Conservation (phyloP, 1,140 invertebrate genomes). For the Hycleus phaleratus region DNA sequence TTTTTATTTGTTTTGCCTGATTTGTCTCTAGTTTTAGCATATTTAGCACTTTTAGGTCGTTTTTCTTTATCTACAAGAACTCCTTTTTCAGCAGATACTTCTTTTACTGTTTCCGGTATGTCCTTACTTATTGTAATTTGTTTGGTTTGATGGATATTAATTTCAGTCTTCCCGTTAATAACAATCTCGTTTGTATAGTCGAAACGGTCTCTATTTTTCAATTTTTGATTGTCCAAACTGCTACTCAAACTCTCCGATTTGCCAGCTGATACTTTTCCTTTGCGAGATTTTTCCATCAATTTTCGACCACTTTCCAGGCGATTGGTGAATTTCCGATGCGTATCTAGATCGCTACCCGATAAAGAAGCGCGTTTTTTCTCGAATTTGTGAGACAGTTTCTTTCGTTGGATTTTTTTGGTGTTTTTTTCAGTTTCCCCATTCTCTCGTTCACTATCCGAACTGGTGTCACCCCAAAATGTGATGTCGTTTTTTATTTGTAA, state of each 20-base stretch:
- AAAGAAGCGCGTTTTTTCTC: conserved; percentile 22
- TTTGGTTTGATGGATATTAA: conserved; percentile 29
- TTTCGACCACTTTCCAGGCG: neutral
- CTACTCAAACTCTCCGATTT: conserved; percentile 11
- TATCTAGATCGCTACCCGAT: conserved; percentile 23
- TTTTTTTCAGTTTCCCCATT: conserved; percentile 16
- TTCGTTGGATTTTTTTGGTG: conserved; percentile 20
- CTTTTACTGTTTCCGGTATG: neutral
- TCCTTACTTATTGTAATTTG: conserved; percentile 12
- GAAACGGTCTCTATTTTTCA: conserved; percentile 15
- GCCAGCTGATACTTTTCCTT: conserved; percentile 5
- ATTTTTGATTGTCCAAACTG: neutral
- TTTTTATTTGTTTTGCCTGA: conserved; percentile 37
- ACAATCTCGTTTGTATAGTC: conserved; percentile 31
- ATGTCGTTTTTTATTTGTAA: conserved; percentile 34
- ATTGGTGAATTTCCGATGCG: neutral
- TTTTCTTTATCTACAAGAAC: conserved; percentile 23
- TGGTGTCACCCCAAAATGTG: conserved; percentile 31
- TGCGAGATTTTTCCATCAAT: conserved; percentile 6
- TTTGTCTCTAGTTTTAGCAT: conserved; percentile 34
- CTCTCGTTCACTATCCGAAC: conserved; percentile 32
- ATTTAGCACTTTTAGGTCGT: conserved; percentile 31
- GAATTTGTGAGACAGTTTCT: conserved; percentile 25
- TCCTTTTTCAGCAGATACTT: conserved; percentile 1
- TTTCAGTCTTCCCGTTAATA: conserved; percentile 32